Evolutionary conservation across 1,140 invertebrate genomes (phyloP).

Genomic region (Cotesia glomerata): DNA sequence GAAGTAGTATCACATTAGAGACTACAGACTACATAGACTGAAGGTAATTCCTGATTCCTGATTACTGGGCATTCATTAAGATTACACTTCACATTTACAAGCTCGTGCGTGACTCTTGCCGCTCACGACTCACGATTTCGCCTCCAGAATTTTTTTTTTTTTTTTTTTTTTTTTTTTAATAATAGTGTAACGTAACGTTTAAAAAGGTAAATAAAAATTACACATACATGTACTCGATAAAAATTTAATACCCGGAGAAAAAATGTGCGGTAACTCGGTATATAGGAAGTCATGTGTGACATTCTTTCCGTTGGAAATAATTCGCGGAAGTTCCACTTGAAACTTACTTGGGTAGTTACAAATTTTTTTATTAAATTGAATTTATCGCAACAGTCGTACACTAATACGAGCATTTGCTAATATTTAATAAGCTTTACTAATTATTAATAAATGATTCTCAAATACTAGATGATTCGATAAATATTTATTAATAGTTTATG

Average conservation of each 20-base stretch:
- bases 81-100: constrained; percentile 1
- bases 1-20: background rate
- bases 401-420: too few relatives aligned
- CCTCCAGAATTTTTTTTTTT: too few relatives aligned
- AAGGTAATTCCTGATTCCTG: background rate
- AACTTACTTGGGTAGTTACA: background rate
- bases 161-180: too few relatives aligned
- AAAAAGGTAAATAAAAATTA: too few relatives aligned
- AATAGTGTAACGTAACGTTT: too few relatives aligned
- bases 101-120: background rate
- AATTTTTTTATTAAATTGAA: background rate
- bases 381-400: background rate
- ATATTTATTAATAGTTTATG: too few relatives aligned
- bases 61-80: background rate
- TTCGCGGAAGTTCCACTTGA: background rate
- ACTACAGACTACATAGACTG: background rate
- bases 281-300: background rate
- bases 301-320: background rate
- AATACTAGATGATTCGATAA: too few relatives aligned
- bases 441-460: too few relatives aligned
- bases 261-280: background rate
- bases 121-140: background rate
- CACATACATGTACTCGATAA: too few relatives aligned
- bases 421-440: too few relatives aligned
- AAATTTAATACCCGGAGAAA: background rate